phyloP scores from a whole-genome alignment of 2,113 vertebrate species.

The Aegithalos caudatus region DNA sequence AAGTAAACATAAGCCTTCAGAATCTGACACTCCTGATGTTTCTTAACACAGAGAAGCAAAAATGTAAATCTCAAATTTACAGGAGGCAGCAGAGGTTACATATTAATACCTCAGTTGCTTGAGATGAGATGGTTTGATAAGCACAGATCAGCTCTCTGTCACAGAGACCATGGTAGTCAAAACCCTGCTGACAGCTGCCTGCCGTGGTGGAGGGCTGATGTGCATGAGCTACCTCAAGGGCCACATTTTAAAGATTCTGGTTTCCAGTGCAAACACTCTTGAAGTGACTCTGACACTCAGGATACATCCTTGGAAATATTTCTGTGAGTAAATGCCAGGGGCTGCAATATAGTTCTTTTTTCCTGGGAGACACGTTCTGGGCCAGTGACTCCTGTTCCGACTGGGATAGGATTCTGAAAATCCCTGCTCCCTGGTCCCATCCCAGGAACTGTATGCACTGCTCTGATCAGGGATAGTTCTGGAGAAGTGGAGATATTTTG shows the following conservation, averaged over 20 bases:
- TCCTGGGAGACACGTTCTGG: background rate
- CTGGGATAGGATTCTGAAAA: background rate
- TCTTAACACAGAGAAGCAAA: background rate
- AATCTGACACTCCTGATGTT: background rate
- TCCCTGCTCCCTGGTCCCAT: background rate
- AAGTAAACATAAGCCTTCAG: background rate
- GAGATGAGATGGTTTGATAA: background rate
- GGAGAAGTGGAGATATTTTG: background rate
- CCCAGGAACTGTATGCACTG: background rate
- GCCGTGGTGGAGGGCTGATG: background rate
- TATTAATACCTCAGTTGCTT: background rate
- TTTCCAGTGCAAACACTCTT: background rate
- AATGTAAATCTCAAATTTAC: background rate
- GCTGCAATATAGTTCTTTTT: background rate
- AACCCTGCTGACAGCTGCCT: background rate
- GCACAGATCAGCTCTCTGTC: background rate
- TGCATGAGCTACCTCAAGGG: background rate
- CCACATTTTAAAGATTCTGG: background rate
- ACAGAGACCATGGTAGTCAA: background rate
- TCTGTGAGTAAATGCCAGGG: background rate
- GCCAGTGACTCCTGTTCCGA: fast-evolving
- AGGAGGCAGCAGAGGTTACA: background rate
- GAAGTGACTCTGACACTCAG: background rate
- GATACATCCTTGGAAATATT: background rate
- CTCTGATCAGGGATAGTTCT: background rate